Percentiles rank a stretch among this genome's conserved stretches.
Evolutionary conservation across 2,888 invertebrate species (phyloP).

Genomic region (Amiota mariae): DNA sequence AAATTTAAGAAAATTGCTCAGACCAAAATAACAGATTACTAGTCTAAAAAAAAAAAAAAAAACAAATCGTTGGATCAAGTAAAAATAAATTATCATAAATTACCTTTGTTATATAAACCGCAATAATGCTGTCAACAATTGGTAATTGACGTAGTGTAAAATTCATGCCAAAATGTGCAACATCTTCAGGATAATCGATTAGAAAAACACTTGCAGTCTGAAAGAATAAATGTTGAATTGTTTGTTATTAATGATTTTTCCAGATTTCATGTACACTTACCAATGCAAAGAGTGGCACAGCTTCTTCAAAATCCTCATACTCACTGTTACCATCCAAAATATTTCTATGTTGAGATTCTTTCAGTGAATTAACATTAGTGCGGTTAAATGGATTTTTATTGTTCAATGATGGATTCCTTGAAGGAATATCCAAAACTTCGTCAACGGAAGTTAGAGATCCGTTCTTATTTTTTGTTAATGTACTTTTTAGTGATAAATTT

Average conservation of each 20-base stretch:
- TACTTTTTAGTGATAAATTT: too few species aligned
- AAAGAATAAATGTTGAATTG: slow-evolving; percentile 1
- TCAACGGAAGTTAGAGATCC: too few species aligned
- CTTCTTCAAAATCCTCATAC: slow-evolving; percentile 42
- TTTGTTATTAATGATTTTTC: too few species aligned
- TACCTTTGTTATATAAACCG: slow-evolving; percentile 49
- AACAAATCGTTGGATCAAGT: too few species aligned
- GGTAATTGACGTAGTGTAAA: slow-evolving; percentile 45
- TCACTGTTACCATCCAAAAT: not conserved
- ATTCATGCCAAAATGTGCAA: slow-evolving; percentile 52
- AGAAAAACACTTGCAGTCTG: slow-evolving; percentile 60
- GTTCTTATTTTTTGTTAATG: too few species aligned
- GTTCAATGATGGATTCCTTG: too few species aligned
- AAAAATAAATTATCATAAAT: not conserved
- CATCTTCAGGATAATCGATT: slow-evolving; percentile 61
- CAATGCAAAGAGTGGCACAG: slow-evolving; percentile 65
- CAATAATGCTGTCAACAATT: slow-evolving; percentile 20
- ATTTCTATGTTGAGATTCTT: not conserved
- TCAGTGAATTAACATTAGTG: not conserved
- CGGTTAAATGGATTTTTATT: too few species aligned
- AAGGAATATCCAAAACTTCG: too few species aligned
- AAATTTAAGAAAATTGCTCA: too few species aligned
- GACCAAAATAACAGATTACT: too few species aligned
- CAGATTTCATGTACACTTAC: slow-evolving; percentile 44
- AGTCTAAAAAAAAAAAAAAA: too few species aligned